Base-by-base conservation (phyloP, 2,797 vertebrate genomes). In the Aratinga solstitialis region DNA sequence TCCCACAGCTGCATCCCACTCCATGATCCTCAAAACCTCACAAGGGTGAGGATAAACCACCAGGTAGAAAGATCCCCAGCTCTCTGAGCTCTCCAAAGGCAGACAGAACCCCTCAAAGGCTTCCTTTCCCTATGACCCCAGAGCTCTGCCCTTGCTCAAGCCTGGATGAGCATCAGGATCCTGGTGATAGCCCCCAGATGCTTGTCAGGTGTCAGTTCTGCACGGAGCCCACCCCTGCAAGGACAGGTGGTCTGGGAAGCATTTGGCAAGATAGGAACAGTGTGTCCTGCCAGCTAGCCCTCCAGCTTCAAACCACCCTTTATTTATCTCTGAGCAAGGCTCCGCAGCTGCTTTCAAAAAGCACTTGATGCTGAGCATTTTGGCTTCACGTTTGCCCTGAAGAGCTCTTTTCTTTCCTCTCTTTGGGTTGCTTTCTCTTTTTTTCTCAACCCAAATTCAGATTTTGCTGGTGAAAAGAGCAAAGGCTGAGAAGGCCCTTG, bases 321-420 rank as follows among this genome's bases (percentile, higher is more conserved):
- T 77, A 84, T 95, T 93, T 94, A 75, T 81, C 65, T 72, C 34
- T 0, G 56, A 92, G 34, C 30, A 51, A 71, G 42, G 45, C 54
- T 83, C 53, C 73, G 89, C 87, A 94, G 93, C 87, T 96, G 87
- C 62, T 89, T 92, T 77, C 68, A 61, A 71, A 93, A 94, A 51
- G 48, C 82, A 4, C 89, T 91, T 92, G 78, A 92, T 93, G 65
- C 36, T 95, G 74, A 92, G 83, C 43, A 74, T 23, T 38, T 80
- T 21, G 26, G 79, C 75, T 83, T 80, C 82, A 69, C 5, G 0
- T 66, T 84, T 6, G 0, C 78, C 91, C 84, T 74, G 65, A 94
- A 87, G 75, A 92, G 72, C 56, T 69, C 45, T 65, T 80, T 56
- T 69, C 61, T 86, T 40, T 45, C 54, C 42, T 77, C 34, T 81